Base-by-base conservation (phyloP, 2,113 vertebrate genomes). In the Notarius quadriscutis region DNA sequence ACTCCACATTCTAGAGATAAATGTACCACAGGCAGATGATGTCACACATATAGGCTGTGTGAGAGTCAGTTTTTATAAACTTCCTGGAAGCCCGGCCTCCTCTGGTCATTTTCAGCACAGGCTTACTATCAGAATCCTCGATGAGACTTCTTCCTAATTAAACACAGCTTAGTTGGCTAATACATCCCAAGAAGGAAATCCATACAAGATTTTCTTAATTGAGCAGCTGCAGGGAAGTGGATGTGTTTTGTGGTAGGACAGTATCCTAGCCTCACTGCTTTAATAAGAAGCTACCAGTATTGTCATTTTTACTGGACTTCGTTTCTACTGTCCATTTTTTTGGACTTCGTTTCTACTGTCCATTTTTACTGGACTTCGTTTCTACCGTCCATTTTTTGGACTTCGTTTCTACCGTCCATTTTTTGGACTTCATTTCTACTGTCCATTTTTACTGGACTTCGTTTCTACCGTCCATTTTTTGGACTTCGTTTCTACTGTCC, bases 1-100 rank as follows among this genome's bases (percentile, higher is more conserved):
- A 78, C 72, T 86, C 41, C 41, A 87, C 85, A 85, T 83, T 91
- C 71, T 84, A 34, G 60, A 86, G 83, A 90, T 89, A 89, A 90
- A 87, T 86, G 55, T 53, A 84, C 86, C 20, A 75, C n/a, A 84
- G 86, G 75, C 79, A 30, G 1, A 89, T 89, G 84, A 90, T 84
- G 85, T 87, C 87, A 89, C 74, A 53, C 25, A 55, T 77, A 84
- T 72, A 58, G 57, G 82, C 87, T 87, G 80, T 65, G 81, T 79
- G 79, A 91, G 79, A 87, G 41, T 51, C 71, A 15, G 55, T 79
- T 84, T 87, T 57, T 81, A 83, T 57, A 48, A 85, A 88, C 62
- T 41, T 85, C 51, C 34, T 81, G 50, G 69, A 81, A 78, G 53
- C 58, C 12, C 27, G 60, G 84, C 80, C 18, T 63, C 72, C 57